Conservation (phyloP, 2,797 vertebrate genomes). For the Phylloscopus collybita region DNA sequence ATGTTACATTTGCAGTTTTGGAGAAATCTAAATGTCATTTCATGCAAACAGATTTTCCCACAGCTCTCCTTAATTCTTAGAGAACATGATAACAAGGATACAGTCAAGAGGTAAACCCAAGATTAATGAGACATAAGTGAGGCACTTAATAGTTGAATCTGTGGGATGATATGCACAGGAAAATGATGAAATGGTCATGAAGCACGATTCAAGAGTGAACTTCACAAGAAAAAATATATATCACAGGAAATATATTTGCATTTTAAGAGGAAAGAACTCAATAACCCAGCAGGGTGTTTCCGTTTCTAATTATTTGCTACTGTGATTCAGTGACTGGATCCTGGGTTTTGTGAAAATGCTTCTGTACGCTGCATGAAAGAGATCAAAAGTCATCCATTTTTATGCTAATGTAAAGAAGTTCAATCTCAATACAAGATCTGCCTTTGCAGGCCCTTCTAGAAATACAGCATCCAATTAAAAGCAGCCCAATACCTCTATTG, state of each 20-base stretch:
- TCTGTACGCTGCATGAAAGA: background rate
- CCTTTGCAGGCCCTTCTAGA: background rate
- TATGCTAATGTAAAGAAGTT: background rate
- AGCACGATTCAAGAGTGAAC: constrained; percentile 13
- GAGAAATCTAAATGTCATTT: constrained; percentile 59
- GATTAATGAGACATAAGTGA: constrained; percentile 51
- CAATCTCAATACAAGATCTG: background rate
- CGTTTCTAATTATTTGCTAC: constrained; percentile 23
- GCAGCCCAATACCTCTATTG: background rate
- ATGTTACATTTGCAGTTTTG: constrained; percentile 35
- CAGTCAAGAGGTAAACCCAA: constrained; percentile 25
- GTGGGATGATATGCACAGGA: background rate
- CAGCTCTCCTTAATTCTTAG: constrained; percentile 43
- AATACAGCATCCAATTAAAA: background rate
- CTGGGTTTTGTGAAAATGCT: background rate
- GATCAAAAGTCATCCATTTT: constrained; percentile 20
- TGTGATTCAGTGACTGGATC: constrained; percentile 9
- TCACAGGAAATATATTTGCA: constrained; percentile 17
- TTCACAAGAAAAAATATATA: background rate
- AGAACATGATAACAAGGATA: constrained; percentile 35
- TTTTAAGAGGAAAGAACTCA: background rate
- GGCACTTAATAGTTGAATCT: constrained; percentile 32
- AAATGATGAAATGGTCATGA: constrained; percentile 24
- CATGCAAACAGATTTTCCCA: constrained; percentile 56
- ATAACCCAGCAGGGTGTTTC: constrained; percentile 14